Conservation (phyloP, 1,140 invertebrate genomes). For the Scaptomyza pallida region DNA sequence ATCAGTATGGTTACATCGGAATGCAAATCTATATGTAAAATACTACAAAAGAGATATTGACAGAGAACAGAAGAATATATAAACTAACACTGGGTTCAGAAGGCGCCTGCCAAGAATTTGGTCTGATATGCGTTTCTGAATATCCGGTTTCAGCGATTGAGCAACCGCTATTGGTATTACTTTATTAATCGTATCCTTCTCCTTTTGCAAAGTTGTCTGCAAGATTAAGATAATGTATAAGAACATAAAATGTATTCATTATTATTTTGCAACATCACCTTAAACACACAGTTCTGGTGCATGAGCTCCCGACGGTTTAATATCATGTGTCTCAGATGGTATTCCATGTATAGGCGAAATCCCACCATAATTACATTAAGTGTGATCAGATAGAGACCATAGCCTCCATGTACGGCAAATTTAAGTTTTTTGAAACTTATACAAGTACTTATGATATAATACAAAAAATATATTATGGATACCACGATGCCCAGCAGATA, state of each 20-base stretch:
- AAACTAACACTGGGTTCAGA: constrained; percentile 14
- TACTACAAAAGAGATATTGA: constrained; percentile 85
- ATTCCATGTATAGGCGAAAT: constrained; percentile 7
- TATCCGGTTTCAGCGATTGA: constrained; percentile 89
- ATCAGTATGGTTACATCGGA: constrained; percentile 96
- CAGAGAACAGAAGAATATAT: neutral
- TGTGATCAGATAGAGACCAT: constrained; percentile 12
- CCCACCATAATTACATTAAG: constrained; percentile 4
- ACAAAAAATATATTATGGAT: constrained; percentile 6
- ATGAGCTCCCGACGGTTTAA: constrained; percentile 34
- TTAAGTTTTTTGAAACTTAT: too few relatives aligned
- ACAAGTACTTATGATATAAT: too few relatives aligned
- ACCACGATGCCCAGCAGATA: constrained; percentile 22
- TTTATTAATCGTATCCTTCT: constrained; percentile 93
- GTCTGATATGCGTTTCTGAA: constrained; percentile 87
- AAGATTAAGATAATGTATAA: neutral
- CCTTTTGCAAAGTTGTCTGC: constrained; percentile 18
- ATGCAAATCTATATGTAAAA: constrained; percentile 93
- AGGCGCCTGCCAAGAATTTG: neutral
- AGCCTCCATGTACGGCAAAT: neutral
- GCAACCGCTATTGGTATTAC: constrained; percentile 93
- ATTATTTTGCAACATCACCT: constrained; percentile 1
- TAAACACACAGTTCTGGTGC: constrained; percentile 10
- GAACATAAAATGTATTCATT: neutral
- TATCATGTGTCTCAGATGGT: constrained; percentile 7